Conservation (phyloP, 2,113 vertebrate species). For the Grammomys dolichurus region DNA sequence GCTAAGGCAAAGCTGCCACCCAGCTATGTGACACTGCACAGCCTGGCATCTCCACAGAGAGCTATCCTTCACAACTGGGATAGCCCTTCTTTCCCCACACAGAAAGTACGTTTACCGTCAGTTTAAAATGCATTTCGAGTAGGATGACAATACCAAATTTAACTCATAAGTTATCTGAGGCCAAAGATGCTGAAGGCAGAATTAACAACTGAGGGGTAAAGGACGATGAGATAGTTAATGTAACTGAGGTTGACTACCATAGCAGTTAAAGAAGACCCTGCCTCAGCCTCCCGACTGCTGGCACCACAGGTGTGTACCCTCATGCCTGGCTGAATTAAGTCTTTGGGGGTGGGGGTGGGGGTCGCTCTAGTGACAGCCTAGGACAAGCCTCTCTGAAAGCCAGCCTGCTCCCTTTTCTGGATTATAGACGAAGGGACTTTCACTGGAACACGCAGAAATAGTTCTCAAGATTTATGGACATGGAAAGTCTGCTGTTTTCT, state of each 20-base stretch:
- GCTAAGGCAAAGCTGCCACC: not conserved
- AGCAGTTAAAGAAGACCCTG: not conserved
- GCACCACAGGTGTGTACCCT: too few relatives aligned
- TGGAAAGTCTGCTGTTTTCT: not conserved
- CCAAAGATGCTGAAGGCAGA: constrained; percentile 13
- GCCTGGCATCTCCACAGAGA: constrained; percentile 60
- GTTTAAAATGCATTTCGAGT: constrained; percentile 6
- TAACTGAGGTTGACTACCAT: not conserved
- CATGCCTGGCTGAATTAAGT: not conserved
- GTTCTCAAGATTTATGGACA: not conserved
- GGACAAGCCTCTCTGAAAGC: not conserved
- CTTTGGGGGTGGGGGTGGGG: not conserved
- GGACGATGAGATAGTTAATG: not conserved
- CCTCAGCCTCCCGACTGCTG: not conserved
- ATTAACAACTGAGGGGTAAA: not conserved
- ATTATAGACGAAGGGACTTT: not conserved
- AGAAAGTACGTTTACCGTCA: not conserved
- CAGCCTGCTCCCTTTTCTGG: not conserved
- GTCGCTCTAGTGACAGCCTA: not conserved
- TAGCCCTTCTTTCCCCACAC: not conserved
- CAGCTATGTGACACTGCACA: not conserved
- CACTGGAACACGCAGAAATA: not conserved
- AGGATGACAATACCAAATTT: not conserved
- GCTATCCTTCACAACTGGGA: not conserved
- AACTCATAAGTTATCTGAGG: not conserved